Percentiles rank a stretch among this genome's conserved stretches.
Evolutionary conservation across 1,140 invertebrate genomes (phyloP).

Genomic region (Drosophila sulfurigaster): DNA sequence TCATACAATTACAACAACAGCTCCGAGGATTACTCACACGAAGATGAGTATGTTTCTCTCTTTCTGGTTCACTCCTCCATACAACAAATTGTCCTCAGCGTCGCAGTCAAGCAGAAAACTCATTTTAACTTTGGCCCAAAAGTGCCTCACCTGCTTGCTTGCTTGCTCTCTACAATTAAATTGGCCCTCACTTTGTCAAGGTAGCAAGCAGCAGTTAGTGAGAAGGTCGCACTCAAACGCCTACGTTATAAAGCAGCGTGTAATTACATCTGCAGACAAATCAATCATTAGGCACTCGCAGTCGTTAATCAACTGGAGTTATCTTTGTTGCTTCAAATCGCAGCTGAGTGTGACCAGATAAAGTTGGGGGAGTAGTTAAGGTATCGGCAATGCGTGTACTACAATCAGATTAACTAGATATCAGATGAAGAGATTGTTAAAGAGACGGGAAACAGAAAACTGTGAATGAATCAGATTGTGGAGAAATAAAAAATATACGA

Average conservation of each 20-base stretch:
- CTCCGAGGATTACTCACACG: slow-evolving; percentile 66
- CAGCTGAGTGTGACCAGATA: background rate
- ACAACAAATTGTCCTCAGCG: slow-evolving; percentile 8
- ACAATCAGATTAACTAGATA: background rate
- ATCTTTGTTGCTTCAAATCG: slow-evolving; percentile 9
- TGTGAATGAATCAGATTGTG: too few relatives aligned
- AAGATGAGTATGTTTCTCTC: slow-evolving; percentile 70
- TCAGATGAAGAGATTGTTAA: too few relatives aligned
- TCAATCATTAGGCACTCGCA: slow-evolving; percentile 27
- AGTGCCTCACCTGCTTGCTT: slow-evolving; percentile 26
- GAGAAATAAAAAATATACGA: too few relatives aligned
- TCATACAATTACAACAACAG: slow-evolving; percentile 71
- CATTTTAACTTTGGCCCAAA: slow-evolving; percentile 46
- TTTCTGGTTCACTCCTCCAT: too few relatives aligned
- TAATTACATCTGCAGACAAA: slow-evolving; percentile 5
- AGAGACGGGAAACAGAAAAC: too few relatives aligned
- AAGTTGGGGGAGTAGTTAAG: background rate
- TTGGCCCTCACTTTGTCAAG: slow-evolving; percentile 5
- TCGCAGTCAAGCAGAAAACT: slow-evolving; percentile 61
- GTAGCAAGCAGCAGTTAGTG: background rate
- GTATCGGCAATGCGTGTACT: slow-evolving; percentile 2
- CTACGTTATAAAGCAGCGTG: background rate
- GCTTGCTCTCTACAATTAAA: slow-evolving; percentile 14
- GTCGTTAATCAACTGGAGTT: slow-evolving; percentile 31
- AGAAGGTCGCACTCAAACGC: background rate